Conservation (phyloP, 37 sponge, comb jelly and placozoan genomes). For the Lycopodina hypogea region DNA sequence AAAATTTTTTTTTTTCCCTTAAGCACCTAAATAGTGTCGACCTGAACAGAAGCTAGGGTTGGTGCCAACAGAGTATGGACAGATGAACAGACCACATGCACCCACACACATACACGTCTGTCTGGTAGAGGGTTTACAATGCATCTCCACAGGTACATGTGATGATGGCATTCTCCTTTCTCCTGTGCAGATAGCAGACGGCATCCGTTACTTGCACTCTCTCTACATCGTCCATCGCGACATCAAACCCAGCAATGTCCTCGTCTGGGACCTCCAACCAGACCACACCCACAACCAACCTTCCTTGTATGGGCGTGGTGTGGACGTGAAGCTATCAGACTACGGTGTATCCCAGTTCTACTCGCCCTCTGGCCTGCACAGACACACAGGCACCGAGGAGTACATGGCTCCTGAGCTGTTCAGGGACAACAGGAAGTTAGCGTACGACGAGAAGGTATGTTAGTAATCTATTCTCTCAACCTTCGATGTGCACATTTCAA, state of each 20-base stretch:
- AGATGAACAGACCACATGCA: too few species aligned
- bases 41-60: too few species aligned
- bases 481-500: too few species aligned
- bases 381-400: conserved; percentile 62
- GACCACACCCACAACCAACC: neutral
- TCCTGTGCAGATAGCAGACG: conserved; percentile 55
- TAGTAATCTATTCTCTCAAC: neutral
- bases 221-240: conserved; percentile 66
- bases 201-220: conserved; percentile 63
- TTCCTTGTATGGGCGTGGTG: conserved; percentile 27
- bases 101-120: too few species aligned
- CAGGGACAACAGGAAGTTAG: neutral
- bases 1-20: too few species aligned
- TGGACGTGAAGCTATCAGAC: conserved; percentile 49
- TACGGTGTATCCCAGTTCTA: conserved; percentile 69
- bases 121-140: too few species aligned
- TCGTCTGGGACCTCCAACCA: conserved; percentile 54
- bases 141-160: too few species aligned
- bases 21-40: too few species aligned
- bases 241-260: conserved; percentile 67
- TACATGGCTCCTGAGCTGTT: conserved; percentile 76
- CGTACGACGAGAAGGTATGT: conserved; percentile 67
- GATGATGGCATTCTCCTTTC: neutral
- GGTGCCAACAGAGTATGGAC: too few species aligned
- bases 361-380: conserved; percentile 36